Evolutionary conservation across 2,797 vertebrate species (phyloP).

Genomic region (Pangasius sanitwongsei): DNA sequence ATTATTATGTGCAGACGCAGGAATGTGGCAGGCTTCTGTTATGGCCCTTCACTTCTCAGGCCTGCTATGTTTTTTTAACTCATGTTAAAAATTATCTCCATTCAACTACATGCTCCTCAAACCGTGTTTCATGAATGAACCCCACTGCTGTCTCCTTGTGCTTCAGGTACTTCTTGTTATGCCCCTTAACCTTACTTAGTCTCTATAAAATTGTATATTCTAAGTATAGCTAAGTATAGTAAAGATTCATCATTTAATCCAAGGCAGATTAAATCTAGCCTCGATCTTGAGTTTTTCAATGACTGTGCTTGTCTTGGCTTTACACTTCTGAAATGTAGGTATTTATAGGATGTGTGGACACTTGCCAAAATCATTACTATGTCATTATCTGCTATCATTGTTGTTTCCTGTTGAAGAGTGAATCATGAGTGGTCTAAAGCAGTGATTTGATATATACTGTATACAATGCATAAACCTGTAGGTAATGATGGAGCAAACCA

Average conservation of each 20-base stretch:
- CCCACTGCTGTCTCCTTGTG: background rate
- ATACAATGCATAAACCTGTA: constrained; percentile 20
- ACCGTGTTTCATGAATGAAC: background rate
- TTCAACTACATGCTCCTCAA: background rate
- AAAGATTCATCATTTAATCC: background rate
- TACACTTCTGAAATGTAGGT: background rate
- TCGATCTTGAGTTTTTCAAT: background rate
- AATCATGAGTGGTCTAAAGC: constrained; percentile 18
- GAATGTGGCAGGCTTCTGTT: constrained; percentile 41
- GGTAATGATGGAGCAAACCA: constrained; percentile 23
- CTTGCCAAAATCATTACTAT: constrained; percentile 5
- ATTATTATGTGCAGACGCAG: constrained; percentile 42
- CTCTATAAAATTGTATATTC: background rate
- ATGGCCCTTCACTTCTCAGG: constrained; percentile 20
- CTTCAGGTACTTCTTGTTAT: background rate
- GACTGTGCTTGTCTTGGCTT: background rate
- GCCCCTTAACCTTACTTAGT: background rate
- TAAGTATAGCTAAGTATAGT: background rate
- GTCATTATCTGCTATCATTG: constrained; percentile 37
- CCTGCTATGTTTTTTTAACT: background rate
- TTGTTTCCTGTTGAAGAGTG: constrained; percentile 18
- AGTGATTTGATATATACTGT: background rate
- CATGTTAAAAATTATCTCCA: constrained; percentile 33
- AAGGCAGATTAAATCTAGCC: background rate
- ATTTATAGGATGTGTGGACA: background rate